Conservation (phyloP, 2,888 invertebrate species). For the Monoplex corrugatus region DNA sequence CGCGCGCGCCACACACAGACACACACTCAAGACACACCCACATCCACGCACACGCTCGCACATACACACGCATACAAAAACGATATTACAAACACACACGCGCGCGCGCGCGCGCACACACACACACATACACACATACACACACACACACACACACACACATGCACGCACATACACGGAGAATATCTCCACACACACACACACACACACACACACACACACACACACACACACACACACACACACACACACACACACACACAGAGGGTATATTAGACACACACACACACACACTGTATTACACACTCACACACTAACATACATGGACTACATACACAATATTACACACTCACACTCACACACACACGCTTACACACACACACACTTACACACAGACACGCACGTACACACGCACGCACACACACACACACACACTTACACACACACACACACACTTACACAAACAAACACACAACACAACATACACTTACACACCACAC, state of each 20-base stretch:
- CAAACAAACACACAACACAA: too few species aligned
- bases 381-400: neutral
- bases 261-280: too few species aligned
- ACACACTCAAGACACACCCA: too few species aligned
- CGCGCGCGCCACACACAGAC: too few species aligned
- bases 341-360: neutral
- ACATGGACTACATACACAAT: neutral
- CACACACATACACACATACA: neutral
- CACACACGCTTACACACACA: neutral
- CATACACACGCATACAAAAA: neutral
- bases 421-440: too few species aligned
- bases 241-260: too few species aligned
- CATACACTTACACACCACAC: too few species aligned
- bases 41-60: too few species aligned
- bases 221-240: too few species aligned
- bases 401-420: neutral
- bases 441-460: too few species aligned
- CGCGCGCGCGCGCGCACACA: neutral
- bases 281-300: too few species aligned
- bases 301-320: too few species aligned
- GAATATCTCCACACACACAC: slow-evolving; percentile 13
- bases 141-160: slow-evolving; percentile 1
- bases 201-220: neutral
- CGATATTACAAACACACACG: neutral
- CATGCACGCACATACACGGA: neutral